phyloP scores from a whole-genome alignment of 2,888 invertebrate genomes.

The Pollenia labialis region DNA sequence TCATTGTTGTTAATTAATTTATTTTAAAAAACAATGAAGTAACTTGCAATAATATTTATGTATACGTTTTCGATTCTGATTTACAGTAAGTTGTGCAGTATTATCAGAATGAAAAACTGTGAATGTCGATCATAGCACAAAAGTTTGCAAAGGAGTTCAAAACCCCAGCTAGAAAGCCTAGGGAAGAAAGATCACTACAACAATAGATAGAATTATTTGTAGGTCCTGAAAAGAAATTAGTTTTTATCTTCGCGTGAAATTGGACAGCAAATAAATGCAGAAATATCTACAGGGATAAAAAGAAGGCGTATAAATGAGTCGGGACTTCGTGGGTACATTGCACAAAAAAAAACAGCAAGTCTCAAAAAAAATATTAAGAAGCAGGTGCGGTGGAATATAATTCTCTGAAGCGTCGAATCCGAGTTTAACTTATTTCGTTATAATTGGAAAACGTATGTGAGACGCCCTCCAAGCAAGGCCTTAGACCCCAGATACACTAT shows the following conservation, averaged over 20 bases:
- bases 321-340: constrained; percentile 30
- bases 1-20: background rate
- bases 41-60: background rate
- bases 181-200: constrained; percentile 4
- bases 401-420: constrained; percentile 16
- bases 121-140: constrained; percentile 31
- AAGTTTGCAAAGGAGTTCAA: constrained; percentile 42
- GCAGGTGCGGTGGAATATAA: constrained; percentile 29
- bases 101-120: constrained; percentile 12
- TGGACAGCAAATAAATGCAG: constrained; percentile 4
- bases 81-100: constrained; percentile 2
- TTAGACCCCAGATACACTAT: constrained; percentile 12
- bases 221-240: background rate
- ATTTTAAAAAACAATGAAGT: background rate
- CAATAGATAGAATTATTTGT: background rate
- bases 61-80: background rate
- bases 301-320: constrained; percentile 18
- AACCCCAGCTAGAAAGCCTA: constrained; percentile 21
- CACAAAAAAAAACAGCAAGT: background rate
- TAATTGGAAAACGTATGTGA: constrained; percentile 42
- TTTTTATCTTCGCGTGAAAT: background rate
- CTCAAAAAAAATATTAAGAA: background rate
- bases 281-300: constrained; percentile 37
- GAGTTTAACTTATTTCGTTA: constrained; percentile 33
- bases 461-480: constrained; percentile 27